A percentile compares a stretch with the other conserved stretches of the same genome.
phyloP scores from a whole-genome alignment of 2,113 vertebrate species.

The Arizona elegans region DNA sequence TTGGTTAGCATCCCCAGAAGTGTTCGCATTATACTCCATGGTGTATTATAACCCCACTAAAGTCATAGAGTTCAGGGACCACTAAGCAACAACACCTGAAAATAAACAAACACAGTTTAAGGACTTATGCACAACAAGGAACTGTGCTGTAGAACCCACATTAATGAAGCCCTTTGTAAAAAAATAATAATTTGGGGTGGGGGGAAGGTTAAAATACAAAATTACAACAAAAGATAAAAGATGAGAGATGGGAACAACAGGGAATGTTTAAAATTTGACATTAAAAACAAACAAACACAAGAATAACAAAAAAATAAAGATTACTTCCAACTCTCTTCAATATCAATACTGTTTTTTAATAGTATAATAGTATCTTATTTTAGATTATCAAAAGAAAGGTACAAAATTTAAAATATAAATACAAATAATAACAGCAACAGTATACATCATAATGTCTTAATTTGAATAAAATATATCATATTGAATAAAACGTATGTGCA shows the following conservation, averaged over 20 bases:
- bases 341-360: background rate
- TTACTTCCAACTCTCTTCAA: background rate
- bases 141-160: background rate
- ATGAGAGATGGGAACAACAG: background rate
- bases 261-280: background rate
- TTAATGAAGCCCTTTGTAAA: background rate
- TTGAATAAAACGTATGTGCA: background rate
- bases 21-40: constrained; percentile 65
- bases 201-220: background rate
- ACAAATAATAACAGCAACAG: background rate
- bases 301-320: background rate
- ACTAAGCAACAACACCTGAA: constrained; percentile 49
- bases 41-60: constrained; percentile 27
- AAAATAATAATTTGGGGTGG: background rate
- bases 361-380: background rate
- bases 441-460: background rate
- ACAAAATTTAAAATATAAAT: background rate
- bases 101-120: constrained; percentile 1
- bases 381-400: background rate
- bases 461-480: background rate
- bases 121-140: background rate
- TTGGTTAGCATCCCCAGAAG: constrained; percentile 66
- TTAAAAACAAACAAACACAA: background rate
- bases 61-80: constrained; percentile 57
- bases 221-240: background rate